Conservation (phyloP, 2,113 vertebrate genomes). For the Neopipo cinnamomea region DNA sequence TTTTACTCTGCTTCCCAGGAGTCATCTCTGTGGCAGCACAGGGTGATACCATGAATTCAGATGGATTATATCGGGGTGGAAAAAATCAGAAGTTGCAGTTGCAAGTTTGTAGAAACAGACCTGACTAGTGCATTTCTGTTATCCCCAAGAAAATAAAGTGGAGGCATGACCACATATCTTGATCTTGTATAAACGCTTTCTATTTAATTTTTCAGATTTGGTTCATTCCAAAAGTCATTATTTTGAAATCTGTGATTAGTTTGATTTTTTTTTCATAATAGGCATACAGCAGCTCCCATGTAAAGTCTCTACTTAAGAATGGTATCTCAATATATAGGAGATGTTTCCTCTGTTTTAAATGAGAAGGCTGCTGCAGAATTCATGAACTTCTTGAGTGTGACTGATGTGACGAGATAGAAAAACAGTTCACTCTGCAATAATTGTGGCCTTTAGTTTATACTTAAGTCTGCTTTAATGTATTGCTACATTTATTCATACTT, state of each 20-base stretch:
- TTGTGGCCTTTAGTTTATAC: not conserved
- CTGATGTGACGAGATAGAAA: not conserved
- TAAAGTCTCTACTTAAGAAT: not conserved
- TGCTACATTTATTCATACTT: not conserved
- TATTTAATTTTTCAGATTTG: not conserved
- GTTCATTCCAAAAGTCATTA: not conserved
- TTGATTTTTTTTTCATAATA: not conserved
- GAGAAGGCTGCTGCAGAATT: not conserved
- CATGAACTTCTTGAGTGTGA: not conserved
- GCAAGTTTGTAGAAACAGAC: not conserved
- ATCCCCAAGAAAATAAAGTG: not conserved
- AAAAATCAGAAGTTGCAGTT: constrained; percentile 5
- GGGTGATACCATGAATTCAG: not conserved
- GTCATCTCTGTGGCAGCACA: not conserved
- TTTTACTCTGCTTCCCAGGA: not conserved
- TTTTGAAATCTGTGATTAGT: not conserved
- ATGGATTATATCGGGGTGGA: not conserved
- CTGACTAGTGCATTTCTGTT: not conserved
- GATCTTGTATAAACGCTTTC: not conserved
- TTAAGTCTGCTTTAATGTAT: not conserved
- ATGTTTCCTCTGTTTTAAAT: not conserved
- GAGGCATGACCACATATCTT: not conserved
- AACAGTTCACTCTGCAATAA: not conserved
- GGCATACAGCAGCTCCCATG: not conserved
- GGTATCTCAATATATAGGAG: not conserved